A percentile compares a stretch with the other conserved stretches of the same genome.
These are phyloP conservation scores for Anarhynchus alexandrinus DNA, from an alignment of 2,113 vertebrate genomes.

Conservation along the genomic window DNA sequence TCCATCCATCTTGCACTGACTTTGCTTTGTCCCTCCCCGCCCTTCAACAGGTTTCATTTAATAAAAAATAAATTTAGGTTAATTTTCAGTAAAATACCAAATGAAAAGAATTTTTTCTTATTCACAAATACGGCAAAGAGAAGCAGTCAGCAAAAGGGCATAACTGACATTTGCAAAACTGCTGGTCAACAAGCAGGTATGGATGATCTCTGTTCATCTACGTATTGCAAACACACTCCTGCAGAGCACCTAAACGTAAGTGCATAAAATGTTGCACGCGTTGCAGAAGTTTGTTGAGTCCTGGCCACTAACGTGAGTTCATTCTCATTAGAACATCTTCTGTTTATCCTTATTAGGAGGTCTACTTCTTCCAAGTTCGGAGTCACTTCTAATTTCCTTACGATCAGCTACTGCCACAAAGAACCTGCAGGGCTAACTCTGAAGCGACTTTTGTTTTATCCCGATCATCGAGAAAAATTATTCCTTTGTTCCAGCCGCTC, in stretches of 20 bases:
- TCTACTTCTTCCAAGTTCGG: neutral
- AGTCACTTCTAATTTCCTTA: neutral
- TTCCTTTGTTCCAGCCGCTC: neutral
- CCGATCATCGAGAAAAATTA: neutral
- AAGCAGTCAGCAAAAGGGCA: neutral
- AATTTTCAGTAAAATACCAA: neutral
- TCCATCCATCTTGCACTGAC: neutral
- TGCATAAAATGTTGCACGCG: neutral
- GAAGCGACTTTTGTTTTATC: neutral
- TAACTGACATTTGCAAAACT: neutral
- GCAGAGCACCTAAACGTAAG: too few species aligned
- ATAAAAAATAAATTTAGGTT: neutral
- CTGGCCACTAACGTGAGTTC: neutral
- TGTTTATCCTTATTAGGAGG: neutral
- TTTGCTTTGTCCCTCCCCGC: neutral
- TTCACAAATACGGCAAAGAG: neutral
- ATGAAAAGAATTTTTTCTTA: neutral
- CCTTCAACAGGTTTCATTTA: neutral
- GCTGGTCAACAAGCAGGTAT: neutral
- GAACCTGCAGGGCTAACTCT: neutral
- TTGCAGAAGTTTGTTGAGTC: neutral
- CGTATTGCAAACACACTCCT: neutral
- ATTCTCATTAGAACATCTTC: neutral
- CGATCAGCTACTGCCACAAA: fast-evolving
- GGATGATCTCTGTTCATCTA: neutral